Evolutionary conservation across 2,113 vertebrate genomes (phyloP).

Genomic region (Salvelinus sp.): DNA sequence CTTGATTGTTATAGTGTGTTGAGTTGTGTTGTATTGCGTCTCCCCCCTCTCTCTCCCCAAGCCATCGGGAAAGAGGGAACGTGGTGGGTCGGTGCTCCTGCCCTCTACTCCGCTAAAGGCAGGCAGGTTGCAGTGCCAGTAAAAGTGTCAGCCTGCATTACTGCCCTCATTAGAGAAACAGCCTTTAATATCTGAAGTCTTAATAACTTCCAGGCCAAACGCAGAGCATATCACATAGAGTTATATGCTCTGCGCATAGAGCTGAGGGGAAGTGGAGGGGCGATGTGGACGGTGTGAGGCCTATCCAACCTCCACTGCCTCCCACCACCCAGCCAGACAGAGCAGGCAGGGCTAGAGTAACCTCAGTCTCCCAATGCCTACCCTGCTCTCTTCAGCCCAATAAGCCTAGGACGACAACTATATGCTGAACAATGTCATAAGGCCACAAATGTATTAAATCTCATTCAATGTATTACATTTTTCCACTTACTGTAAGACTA

Average conservation of each 20-base stretch:
- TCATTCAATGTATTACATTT: neutral
- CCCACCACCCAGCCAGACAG: too few relatives aligned
- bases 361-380: too few relatives aligned
- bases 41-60: neutral
- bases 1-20: constrained; percentile 3
- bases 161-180: constrained; percentile 64
- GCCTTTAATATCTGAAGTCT: constrained; percentile 49
- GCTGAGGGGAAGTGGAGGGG: neutral
- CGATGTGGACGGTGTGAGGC: too few relatives aligned
- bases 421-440: too few relatives aligned
- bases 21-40: constrained; percentile 28
- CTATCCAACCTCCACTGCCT: too few relatives aligned
- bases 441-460: too few relatives aligned
- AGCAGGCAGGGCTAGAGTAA: too few relatives aligned
- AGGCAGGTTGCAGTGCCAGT: constrained; percentile 48
- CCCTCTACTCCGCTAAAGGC: neutral
- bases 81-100: neutral
- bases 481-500: constrained; percentile 14
- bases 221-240: constrained; percentile 31
- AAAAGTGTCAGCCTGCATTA: constrained; percentile 74
- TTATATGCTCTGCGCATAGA: too few relatives aligned
- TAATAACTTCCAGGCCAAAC: constrained; percentile 68
- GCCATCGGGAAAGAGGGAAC: neutral
- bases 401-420: too few relatives aligned
- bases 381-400: too few relatives aligned